Evolutionary conservation across 2,888 invertebrate species (phyloP), one percentile per base, ranked within the genome.

Genomic region (Bombylius discolor): DNA sequence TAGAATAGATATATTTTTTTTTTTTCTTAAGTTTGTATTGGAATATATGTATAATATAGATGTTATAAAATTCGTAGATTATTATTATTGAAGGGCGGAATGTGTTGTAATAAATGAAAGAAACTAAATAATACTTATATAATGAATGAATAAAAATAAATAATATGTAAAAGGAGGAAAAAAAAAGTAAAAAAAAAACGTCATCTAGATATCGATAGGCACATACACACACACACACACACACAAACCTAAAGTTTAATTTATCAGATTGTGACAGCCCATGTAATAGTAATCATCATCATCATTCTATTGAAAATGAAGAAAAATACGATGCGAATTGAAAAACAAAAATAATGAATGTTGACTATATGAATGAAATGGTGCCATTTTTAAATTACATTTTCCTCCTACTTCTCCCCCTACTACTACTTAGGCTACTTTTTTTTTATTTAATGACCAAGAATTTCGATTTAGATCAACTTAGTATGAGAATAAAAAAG

Each of bases 191-290:
- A 23, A 23, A 23, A 23, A 23, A 23, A 23, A 23, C 23, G 23
- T 36, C 36, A 36, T 36, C 9, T 36, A 36, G 6, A 36, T 36
- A 9, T 36, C 9, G 9, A 36, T 36, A 36, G 9, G 9, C 9
- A 8, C 36, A 9, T 36, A 36, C 36, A 7, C 34, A 34, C 34
- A 34, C 34, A 34, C 34, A 34, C 34, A 34, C 34, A 34, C 34
- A 34, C 34, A 34, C 34, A 34, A 5, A 34, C 34, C 49, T 32
- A n/a, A n/a, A 49, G 48, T 59, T 51, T 57, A 59, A 59, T 59
- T 59, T 59, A 59, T 59, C 59, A 59, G 59, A 59, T 58, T 56
- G 52, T 59, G 59, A 59, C 59, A 59, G 56, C 51, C 59, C 49
- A 47, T 52, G 51, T 45, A 57, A 14, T 36, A n/a, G 23, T 23